Conservation (phyloP, 2,113 vertebrate genomes). For the Emydura subglobosa region DNA sequence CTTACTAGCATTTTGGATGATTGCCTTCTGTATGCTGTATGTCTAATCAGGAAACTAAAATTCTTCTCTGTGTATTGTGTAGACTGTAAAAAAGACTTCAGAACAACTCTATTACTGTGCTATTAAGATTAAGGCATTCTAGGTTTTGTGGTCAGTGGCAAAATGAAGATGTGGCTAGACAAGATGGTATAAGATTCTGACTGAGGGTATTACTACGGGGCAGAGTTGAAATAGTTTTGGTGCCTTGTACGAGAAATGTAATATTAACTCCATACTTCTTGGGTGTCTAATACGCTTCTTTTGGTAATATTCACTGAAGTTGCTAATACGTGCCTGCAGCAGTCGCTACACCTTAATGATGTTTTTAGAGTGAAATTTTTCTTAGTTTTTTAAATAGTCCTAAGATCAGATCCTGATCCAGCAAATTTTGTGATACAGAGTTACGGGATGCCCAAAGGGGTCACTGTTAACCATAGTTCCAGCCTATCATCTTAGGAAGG, state of each 20-base stretch:
- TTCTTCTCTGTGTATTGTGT: background rate
- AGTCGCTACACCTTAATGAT: background rate
- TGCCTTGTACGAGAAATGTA: background rate
- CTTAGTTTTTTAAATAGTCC: background rate
- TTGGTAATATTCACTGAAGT: background rate
- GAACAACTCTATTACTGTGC: background rate
- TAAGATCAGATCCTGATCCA: background rate
- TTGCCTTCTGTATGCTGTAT: background rate
- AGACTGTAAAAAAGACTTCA: background rate
- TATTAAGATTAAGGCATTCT: background rate
- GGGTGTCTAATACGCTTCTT: background rate
- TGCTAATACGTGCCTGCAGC: background rate
- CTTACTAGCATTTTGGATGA: background rate
- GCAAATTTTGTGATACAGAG: background rate
- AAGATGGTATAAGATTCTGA: background rate
- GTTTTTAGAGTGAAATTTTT: background rate
- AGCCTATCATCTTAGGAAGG: too few species aligned
- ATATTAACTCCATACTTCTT: background rate
- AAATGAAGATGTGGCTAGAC: background rate
- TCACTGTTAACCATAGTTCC: background rate
- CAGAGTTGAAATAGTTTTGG: background rate
- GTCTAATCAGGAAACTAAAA: background rate
- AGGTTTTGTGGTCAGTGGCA: background rate
- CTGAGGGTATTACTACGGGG: background rate
- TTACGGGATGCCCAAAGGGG: background rate